A percentile compares a stretch with the other conserved stretches of the same genome.
Conservation (phyloP, 2,113 vertebrate genomes). For the Mus pahari region DNA sequence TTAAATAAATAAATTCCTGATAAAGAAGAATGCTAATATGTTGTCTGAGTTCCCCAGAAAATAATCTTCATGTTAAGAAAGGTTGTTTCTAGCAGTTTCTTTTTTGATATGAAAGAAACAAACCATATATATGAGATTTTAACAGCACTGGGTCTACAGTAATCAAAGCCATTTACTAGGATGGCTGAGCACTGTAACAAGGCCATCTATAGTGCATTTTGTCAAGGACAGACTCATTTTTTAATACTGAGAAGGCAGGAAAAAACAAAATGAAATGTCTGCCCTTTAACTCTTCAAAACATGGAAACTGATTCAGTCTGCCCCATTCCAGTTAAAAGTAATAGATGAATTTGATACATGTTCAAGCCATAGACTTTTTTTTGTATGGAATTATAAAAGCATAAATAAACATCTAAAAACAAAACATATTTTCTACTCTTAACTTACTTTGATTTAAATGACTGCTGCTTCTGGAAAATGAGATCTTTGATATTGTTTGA, state of each 20-base stretch:
- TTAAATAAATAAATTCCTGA: not conserved
- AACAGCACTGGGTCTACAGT: not conserved
- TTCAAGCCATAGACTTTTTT: not conserved
- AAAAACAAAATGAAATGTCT: slow-evolving; percentile 70
- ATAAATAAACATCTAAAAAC: not conserved
- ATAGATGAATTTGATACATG: slow-evolving; percentile 38
- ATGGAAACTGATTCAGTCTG: slow-evolving; percentile 40
- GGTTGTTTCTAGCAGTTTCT: not conserved
- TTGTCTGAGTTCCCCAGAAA: not conserved
- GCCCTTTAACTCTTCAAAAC: slow-evolving; percentile 70
- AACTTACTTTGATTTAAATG: slow-evolving; percentile 49
- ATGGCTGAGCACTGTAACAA: not conserved
- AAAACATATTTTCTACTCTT: not conserved
- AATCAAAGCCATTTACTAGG: slow-evolving; percentile 61
- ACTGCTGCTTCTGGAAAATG: slow-evolving; percentile 35
- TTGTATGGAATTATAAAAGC: not conserved
- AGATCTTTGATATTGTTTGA: not conserved
- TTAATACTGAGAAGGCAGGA: slow-evolving; percentile 1
- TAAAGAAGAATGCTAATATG: not conserved
- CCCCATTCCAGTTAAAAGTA: slow-evolving; percentile 58
- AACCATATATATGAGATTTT: not conserved
- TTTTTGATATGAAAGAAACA: not conserved
- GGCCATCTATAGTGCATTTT: not conserved
- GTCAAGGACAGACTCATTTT: slow-evolving; percentile 59
- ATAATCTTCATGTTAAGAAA: not conserved